These are phyloP conservation scores for Chymomyza fuscimana DNA, from an alignment of 2,888 invertebrate species.

Conservation along the genomic window DNA sequence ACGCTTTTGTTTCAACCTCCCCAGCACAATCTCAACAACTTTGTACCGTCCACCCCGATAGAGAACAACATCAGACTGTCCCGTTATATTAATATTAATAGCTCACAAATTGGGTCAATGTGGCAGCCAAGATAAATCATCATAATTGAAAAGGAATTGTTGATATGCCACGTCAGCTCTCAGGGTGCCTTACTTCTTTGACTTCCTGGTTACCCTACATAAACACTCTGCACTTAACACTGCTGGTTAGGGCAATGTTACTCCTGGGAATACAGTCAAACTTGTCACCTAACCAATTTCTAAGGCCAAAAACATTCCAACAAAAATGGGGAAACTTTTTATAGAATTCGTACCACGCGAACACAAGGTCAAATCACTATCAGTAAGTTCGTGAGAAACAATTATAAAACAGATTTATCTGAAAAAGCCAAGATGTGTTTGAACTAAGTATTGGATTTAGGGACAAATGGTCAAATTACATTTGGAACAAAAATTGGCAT, in stretches of 20 bases:
- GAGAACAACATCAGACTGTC: slow-evolving; percentile 5
- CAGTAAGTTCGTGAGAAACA: too few species aligned
- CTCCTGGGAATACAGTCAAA: not conserved
- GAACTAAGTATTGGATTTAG: too few species aligned
- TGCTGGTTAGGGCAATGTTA: not conserved
- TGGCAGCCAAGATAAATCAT: slow-evolving; percentile 66
- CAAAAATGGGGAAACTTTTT: not conserved
- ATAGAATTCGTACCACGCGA: not conserved
- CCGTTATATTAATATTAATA: slow-evolving; percentile 67
- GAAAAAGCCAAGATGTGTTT: too few species aligned
- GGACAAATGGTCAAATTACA: too few species aligned
- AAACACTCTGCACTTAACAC: not conserved
- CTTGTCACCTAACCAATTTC: not conserved
- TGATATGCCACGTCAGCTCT: slow-evolving; percentile 38
- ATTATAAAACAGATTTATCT: too few species aligned
- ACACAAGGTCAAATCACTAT: too few species aligned
- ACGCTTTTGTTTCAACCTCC: not conserved
- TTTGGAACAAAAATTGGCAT: too few species aligned
- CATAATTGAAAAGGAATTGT: slow-evolving; percentile 73
- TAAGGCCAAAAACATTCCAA: not conserved
- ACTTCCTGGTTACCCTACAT: not conserved
- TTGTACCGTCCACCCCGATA: slow-evolving; percentile 10
- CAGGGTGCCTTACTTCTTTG: not conserved
- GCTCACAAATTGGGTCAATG: slow-evolving; percentile 64
- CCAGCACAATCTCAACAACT: not conserved